Conservation (phyloP, 2,888 invertebrate genomes). For the Dynastes grantii region DNA sequence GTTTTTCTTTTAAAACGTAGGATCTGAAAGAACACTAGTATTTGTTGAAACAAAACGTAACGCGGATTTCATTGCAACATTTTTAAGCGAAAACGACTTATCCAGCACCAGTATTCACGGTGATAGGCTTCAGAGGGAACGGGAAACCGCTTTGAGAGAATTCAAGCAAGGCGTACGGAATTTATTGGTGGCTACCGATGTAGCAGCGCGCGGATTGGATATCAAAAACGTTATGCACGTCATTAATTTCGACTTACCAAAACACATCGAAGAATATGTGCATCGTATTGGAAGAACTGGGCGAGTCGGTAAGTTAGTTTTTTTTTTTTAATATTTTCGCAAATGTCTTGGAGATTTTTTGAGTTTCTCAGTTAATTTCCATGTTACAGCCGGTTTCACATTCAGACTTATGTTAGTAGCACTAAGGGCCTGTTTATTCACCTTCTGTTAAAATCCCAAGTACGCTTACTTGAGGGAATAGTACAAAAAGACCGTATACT, state of each 20-base stretch:
- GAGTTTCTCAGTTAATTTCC: too few relatives aligned
- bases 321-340: background rate
- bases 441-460: too few relatives aligned
- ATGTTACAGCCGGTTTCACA: too few relatives aligned
- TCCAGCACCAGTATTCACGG: constrained; percentile 84
- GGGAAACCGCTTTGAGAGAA: constrained; percentile 83
- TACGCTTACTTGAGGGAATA: too few relatives aligned
- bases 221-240: constrained; percentile 91
- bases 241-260: constrained; percentile 93
- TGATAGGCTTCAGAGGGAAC: constrained; percentile 80
- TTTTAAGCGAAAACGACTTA: constrained; percentile 84
- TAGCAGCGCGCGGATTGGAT: constrained; percentile 94
- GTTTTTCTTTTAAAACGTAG: background rate
- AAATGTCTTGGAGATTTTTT: too few relatives aligned
- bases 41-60: constrained; percentile 94
- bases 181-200: constrained; percentile 94
- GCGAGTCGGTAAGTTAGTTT: constrained; percentile 79
- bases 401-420: too few relatives aligned
- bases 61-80: constrained; percentile 91
- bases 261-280: constrained; percentile 93
- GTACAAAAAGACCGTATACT: too few relatives aligned
- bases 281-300: constrained; percentile 97
- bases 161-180: constrained; percentile 85
- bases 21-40: constrained; percentile 77
- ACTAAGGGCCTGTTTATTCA: too few relatives aligned